Conservation (phyloP, 2,797 vertebrate species). For the Anolis apletophallus region DNA sequence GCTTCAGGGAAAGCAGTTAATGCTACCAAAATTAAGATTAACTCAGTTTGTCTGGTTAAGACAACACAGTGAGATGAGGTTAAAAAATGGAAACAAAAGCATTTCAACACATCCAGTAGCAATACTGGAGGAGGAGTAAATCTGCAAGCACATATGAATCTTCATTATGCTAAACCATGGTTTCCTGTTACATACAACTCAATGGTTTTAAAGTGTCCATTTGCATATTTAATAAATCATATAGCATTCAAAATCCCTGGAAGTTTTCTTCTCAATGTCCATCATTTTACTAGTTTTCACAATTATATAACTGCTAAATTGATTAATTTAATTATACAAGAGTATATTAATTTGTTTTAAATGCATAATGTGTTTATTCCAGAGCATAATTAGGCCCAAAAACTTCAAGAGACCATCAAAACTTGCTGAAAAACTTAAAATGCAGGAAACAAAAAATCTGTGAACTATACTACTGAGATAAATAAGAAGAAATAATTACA, state of each 20-base stretch:
- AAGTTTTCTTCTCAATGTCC: neutral
- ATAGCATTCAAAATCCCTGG: neutral
- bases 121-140: neutral
- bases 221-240: neutral
- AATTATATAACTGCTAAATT: constrained; percentile 8
- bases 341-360: constrained; percentile 21
- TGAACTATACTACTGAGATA: constrained; percentile 68
- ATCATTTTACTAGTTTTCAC: neutral
- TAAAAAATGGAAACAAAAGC: neutral
- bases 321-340: constrained; percentile 13
- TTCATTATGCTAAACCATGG: constrained; percentile 2
- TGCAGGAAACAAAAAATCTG: neutral
- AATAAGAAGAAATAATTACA: constrained; percentile 77
- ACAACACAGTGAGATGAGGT: neutral
- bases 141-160: neutral
- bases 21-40: neutral
- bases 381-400: constrained; percentile 13
- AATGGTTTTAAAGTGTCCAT: neutral
- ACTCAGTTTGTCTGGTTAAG: neutral
- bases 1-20: neutral
- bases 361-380: constrained; percentile 19
- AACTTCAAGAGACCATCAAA: constrained; percentile 10
- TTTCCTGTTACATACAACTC: neutral
- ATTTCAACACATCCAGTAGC: neutral
- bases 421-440: neutral